Evolutionary conservation across 2,888 invertebrate genomes (phyloP).

Genomic region (Hypselothyrea guttata): DNA sequence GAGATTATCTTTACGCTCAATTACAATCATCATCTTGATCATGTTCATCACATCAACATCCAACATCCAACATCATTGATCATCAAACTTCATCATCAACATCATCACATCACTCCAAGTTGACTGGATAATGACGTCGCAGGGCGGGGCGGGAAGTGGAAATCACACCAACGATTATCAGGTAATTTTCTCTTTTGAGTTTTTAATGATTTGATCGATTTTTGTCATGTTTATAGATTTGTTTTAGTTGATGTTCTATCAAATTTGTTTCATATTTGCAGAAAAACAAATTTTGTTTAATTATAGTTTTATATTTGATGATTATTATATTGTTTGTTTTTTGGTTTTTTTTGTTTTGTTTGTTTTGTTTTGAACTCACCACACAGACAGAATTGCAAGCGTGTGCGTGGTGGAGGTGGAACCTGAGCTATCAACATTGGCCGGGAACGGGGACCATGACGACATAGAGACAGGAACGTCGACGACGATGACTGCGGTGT

Average conservation of each 20-base stretch:
- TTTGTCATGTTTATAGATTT: constrained; percentile 24
- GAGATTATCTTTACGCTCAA: constrained; percentile 40
- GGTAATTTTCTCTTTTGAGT: constrained; percentile 65
- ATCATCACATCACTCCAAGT: constrained; percentile 60
- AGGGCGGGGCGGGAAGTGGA: constrained; percentile 72
- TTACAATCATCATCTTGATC: constrained; percentile 35
- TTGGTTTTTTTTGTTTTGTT: constrained; percentile 43
- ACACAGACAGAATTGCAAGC: constrained; percentile 71
- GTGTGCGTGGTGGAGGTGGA: constrained; percentile 68
- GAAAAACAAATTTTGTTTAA: constrained; percentile 65
- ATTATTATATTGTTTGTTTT: constrained; percentile 41
- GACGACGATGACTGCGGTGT: constrained; percentile 29
- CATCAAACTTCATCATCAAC: constrained; percentile 41
- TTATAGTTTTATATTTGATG: constrained; percentile 4
- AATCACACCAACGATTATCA: constrained; percentile 78
- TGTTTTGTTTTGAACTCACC: constrained; percentile 68
- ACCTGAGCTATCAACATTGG: constrained; percentile 59
- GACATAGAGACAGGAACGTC: constrained; percentile 16
- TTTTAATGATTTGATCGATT: constrained; percentile 40
- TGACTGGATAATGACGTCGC: constrained; percentile 44
- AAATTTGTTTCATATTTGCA: constrained; percentile 71
- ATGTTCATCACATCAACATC: no score
- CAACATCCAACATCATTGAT: constrained; percentile 38
- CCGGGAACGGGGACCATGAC: constrained; percentile 50
- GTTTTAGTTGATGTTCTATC: constrained; percentile 31